These are phyloP conservation scores for Bombus pyrosoma DNA, from an alignment of 1,140 invertebrate species.

Conservation along the genomic window DNA sequence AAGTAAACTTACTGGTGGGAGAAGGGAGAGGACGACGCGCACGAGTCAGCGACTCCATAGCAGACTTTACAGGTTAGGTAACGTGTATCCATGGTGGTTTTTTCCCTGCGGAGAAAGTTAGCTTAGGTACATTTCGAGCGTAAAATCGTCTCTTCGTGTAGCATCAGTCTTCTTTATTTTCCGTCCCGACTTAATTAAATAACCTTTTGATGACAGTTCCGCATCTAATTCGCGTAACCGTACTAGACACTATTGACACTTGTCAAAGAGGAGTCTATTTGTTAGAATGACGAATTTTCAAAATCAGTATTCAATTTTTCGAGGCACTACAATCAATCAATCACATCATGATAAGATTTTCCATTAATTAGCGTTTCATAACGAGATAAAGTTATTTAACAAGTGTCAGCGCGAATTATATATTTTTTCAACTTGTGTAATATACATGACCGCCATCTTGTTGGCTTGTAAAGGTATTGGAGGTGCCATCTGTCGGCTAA, in stretches of 20 bases:
- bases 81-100: constrained; percentile 64
- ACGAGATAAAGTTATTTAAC: constrained; percentile 38
- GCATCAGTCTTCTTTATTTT: constrained; percentile 28
- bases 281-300: too few relatives aligned
- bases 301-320: not conserved
- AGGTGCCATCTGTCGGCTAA: constrained; percentile 47
- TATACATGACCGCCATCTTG: constrained; percentile 26
- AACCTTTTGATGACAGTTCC: not conserved
- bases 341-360: not conserved
- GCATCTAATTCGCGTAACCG: not conserved
- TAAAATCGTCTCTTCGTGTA: constrained; percentile 57
- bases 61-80: constrained; percentile 66
- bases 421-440: constrained; percentile 28
- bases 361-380: not conserved
- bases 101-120: constrained; percentile 66
- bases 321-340: not conserved
- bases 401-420: constrained; percentile 34
- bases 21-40: constrained; percentile 35
- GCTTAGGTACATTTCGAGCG: constrained; percentile 63
- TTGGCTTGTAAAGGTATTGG: not conserved
- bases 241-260: not conserved
- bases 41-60: constrained; percentile 53
- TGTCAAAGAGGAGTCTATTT: too few relatives aligned
- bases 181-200: constrained; percentile 14
- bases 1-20: not conserved